A percentile compares a stretch with the other conserved stretches of the same genome.
Evolutionary conservation across 2,113 vertebrate species (phyloP).

Genomic region (Tringa solitaria): DNA sequence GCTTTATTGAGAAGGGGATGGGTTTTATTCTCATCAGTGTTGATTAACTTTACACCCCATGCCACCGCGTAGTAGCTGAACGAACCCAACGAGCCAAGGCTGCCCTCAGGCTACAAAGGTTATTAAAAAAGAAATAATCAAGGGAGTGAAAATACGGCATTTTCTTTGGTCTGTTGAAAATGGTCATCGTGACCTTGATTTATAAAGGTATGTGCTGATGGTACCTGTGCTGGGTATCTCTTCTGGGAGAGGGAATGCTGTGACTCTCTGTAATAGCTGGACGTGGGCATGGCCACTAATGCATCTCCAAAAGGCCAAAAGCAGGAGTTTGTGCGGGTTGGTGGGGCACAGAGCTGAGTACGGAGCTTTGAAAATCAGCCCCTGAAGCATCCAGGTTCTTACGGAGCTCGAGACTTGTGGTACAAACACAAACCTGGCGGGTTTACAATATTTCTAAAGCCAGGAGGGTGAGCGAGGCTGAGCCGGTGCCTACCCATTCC

Average conservation of each 20-base stretch:
- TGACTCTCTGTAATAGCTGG: background rate
- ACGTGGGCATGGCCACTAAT: background rate
- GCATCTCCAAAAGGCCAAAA: background rate
- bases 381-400: background rate
- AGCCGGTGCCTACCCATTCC: background rate
- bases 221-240: too few species aligned
- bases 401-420: background rate
- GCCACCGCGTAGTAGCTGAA: background rate
- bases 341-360: too few species aligned
- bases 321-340: background rate
- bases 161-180: background rate
- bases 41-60: background rate
- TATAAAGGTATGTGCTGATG: background rate
- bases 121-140: background rate
- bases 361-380: background rate
- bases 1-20: background rate
- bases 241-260: background rate
- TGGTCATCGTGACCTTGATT: background rate
- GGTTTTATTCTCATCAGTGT: background rate
- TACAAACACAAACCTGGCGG: background rate
- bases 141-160: background rate
- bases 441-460: background rate
- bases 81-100: background rate
- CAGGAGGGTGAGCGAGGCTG: background rate
- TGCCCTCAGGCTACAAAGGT: background rate